Evolutionary conservation across 1,140 invertebrate species (phyloP).

Genomic region (Caenorhabditis latens): DNA sequence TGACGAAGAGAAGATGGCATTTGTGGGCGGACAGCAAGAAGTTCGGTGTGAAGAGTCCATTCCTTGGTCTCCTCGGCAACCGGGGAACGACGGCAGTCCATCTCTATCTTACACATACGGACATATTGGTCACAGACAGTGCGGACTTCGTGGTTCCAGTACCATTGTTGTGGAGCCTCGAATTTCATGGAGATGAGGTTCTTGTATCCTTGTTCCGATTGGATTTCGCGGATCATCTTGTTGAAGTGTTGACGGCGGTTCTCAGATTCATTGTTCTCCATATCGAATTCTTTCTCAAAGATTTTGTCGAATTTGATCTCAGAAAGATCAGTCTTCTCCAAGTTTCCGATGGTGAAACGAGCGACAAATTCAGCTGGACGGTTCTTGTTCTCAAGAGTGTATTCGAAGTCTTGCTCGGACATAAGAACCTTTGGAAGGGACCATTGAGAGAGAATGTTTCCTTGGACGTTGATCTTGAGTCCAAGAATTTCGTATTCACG

Average conservation of each 20-base stretch:
- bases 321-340: constrained; percentile 18
- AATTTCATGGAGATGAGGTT: constrained; percentile 21
- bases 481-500: neutral
- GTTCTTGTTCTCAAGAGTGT: constrained; percentile 23
- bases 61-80: constrained; percentile 34
- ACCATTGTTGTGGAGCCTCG: neutral
- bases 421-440: constrained; percentile 33
- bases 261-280: constrained; percentile 46
- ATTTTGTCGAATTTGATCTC: constrained; percentile 52
- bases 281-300: neutral
- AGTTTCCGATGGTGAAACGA: neutral
- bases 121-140: constrained; percentile 27
- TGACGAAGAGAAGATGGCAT: constrained; percentile 29
- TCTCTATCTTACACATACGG: constrained; percentile 18
- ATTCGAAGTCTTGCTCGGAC: constrained; percentile 47
- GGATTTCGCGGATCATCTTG: constrained; percentile 48
- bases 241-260: constrained; percentile 48
- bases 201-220: constrained; percentile 27
- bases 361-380: constrained; percentile 8
- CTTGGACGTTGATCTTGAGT: constrained; percentile 4
- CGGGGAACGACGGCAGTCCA: constrained; percentile 14
- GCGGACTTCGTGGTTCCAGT: constrained; percentile 23
- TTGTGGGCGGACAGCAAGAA: constrained; percentile 15
- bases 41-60: constrained; percentile 50
- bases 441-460: constrained; percentile 32